Evolutionary conservation across 2,797 vertebrate genomes (phyloP).

Genomic region (Brotogeris chrysoptera): DNA sequence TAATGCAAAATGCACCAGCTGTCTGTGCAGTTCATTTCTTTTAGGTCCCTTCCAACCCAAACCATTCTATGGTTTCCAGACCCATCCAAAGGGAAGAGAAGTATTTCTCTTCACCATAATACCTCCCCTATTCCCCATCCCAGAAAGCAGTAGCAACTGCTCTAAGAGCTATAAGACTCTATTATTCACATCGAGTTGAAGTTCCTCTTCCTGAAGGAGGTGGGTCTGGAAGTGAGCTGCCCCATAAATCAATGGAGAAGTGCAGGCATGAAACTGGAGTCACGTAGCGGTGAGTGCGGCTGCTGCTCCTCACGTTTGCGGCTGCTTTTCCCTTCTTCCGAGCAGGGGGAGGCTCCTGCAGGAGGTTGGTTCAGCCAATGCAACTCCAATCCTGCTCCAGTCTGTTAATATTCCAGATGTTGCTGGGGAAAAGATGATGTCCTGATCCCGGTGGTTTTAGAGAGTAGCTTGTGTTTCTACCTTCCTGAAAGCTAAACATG

Average conservation of each 20-base stretch:
- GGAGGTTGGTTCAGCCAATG: slow-evolving; percentile 7
- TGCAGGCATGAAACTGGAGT: slow-evolving; percentile 11
- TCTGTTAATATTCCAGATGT: slow-evolving; percentile 55
- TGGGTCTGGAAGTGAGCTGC: slow-evolving; percentile 39
- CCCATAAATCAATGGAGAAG: slow-evolving; percentile 48
- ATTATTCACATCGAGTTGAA: not conserved
- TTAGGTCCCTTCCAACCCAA: not conserved
- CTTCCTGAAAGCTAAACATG: not conserved
- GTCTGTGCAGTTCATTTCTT: not conserved
- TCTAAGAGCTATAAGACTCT: slow-evolving; percentile 19
- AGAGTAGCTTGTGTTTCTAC: not conserved
- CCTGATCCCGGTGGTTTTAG: not conserved
- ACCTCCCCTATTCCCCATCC: not conserved
- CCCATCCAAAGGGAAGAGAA: not conserved
- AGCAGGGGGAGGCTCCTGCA: slow-evolving; percentile 24
- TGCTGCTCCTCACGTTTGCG: not conserved
- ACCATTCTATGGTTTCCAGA: not conserved
- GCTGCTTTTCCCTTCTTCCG: not conserved
- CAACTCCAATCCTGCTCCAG: not conserved
- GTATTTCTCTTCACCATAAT: not conserved
- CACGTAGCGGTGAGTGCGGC: not conserved
- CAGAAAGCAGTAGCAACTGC: not conserved
- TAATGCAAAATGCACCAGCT: not conserved
- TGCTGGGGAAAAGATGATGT: slow-evolving; percentile 47
- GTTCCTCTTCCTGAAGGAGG: slow-evolving; percentile 56